These are phyloP conservation scores for Drosophila funebris DNA, from an alignment of 1,140 invertebrate species.

Conservation along the genomic window DNA sequence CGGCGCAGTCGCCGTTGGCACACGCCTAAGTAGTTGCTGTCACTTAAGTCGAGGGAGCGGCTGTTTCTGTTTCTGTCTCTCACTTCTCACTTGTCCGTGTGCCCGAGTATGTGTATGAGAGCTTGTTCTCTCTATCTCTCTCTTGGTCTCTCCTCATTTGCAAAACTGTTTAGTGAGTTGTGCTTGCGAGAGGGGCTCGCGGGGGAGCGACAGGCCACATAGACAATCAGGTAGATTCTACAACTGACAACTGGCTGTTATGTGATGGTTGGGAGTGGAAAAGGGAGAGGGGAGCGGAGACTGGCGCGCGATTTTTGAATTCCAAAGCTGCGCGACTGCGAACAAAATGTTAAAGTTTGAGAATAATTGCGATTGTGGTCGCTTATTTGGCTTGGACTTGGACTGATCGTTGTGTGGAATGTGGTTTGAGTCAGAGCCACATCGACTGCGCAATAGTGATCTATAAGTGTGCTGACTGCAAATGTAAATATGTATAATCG, in stretches of 20 bases:
- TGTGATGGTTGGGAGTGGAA: background rate
- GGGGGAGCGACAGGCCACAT: constrained; percentile 26
- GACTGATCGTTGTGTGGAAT: too few relatives aligned
- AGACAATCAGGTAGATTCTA: constrained; percentile 50
- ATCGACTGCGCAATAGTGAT: constrained; percentile 63
- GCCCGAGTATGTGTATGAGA: constrained; percentile 17
- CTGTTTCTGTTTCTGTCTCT: constrained; percentile 24
- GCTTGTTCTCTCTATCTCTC: constrained; percentile 11
- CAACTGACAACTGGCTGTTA: background rate
- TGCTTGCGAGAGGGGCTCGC: background rate
- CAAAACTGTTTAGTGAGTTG: constrained; percentile 23
- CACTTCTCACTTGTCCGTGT: background rate
- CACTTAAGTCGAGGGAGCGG: constrained; percentile 75
- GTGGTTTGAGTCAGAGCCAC: constrained; percentile 64
- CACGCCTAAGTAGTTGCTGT: constrained; percentile 74
- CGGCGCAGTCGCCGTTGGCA: constrained; percentile 50
- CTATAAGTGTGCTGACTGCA: background rate
- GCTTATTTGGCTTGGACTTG: constrained; percentile 22
- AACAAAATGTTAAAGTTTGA: constrained; percentile 78
- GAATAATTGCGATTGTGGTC: constrained; percentile 67
- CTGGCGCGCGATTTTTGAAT: constrained; percentile 66
- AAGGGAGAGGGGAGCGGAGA: constrained; percentile 4
- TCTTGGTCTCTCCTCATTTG: constrained; percentile 53
- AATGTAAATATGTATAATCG: constrained; percentile 18
- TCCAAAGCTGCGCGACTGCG: constrained; percentile 70